These are phyloP conservation scores for Petrolisthes manimaculis DNA, from an alignment of 2,888 invertebrate species.

Conservation along the genomic window DNA sequence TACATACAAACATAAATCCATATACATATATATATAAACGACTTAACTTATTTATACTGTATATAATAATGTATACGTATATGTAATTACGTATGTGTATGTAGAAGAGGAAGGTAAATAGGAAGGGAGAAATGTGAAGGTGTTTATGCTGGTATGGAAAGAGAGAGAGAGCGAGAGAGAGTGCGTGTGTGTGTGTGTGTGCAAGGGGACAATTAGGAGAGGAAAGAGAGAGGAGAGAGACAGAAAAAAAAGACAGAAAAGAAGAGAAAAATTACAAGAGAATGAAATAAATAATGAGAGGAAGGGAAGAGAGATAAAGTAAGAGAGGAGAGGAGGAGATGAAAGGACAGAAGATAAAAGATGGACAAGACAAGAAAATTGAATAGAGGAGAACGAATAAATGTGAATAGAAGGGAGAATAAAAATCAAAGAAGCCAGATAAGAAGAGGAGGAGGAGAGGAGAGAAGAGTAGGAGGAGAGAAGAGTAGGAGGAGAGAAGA, in stretches of 20 bases:
- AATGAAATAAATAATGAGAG: not conserved
- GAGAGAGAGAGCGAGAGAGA: not conserved
- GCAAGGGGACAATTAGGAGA: not conserved
- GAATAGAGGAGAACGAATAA: not conserved
- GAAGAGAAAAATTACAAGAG: not conserved
- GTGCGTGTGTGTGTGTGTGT: not conserved
- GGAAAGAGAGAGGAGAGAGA: not conserved
- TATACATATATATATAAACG: not conserved
- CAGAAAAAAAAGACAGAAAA: not conserved
- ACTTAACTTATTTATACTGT: too few species aligned
- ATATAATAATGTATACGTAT: not conserved
- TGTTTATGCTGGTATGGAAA: too few species aligned
- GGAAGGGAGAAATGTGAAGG: slow-evolving; percentile 4
- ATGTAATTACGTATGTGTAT: too few species aligned
- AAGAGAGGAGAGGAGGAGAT: not conserved
- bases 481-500: not conserved
- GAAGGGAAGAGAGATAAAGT: not conserved
- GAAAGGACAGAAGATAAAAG: not conserved
- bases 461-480: not conserved
- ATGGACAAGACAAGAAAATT: not conserved
- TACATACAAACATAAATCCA: not conserved
- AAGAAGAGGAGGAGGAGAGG: not conserved
- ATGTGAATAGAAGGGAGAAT: not conserved
- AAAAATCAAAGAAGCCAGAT: not conserved
- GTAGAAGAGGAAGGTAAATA: not conserved